These are phyloP conservation scores for Coremacera marginata DNA, from an alignment of 2,888 invertebrate species.

Conservation along the genomic window DNA sequence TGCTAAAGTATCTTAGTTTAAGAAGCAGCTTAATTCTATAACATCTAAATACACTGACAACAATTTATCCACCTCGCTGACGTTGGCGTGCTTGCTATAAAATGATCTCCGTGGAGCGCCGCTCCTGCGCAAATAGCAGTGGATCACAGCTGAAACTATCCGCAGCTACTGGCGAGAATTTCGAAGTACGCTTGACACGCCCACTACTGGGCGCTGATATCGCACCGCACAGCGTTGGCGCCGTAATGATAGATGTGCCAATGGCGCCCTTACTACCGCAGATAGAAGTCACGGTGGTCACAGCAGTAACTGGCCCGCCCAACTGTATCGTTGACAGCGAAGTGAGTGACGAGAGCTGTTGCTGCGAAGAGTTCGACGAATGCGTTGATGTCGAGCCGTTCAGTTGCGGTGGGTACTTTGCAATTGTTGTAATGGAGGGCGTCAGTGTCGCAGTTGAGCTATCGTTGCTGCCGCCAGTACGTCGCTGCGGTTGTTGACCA, in stretches of 20 bases:
- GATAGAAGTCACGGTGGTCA: conserved; percentile 56
- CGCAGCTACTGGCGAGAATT: conserved; percentile 54
- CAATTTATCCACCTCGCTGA: neutral
- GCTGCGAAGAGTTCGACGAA: conserved; percentile 42
- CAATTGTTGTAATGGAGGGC: conserved; percentile 61
- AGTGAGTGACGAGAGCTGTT: conserved; percentile 50
- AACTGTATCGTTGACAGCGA: conserved; percentile 45
- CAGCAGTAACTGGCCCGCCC: conserved; percentile 44
- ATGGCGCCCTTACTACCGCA: conserved; percentile 55
- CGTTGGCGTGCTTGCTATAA: conserved; percentile 59
- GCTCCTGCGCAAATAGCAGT: conserved; percentile 58
- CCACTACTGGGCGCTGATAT: conserved; percentile 51
- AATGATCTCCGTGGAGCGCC: conserved; percentile 66
- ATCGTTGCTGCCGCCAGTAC: conserved; percentile 60
- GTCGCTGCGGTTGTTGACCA: conserved; percentile 12
- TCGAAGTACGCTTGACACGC: conserved; percentile 53
- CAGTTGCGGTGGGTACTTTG: conserved; percentile 58
- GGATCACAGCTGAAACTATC: conserved; percentile 65
- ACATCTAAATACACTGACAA: neutral
- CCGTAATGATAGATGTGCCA: conserved; percentile 50
- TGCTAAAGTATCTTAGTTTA: neutral
- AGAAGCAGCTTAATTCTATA: neutral
- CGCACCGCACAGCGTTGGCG: conserved; percentile 46
- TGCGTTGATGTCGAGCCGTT: conserved; percentile 25
- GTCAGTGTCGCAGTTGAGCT: conserved; percentile 65